Conservation (phyloP, 1,140 invertebrate genomes). For the Drosophila bifasciata region DNA sequence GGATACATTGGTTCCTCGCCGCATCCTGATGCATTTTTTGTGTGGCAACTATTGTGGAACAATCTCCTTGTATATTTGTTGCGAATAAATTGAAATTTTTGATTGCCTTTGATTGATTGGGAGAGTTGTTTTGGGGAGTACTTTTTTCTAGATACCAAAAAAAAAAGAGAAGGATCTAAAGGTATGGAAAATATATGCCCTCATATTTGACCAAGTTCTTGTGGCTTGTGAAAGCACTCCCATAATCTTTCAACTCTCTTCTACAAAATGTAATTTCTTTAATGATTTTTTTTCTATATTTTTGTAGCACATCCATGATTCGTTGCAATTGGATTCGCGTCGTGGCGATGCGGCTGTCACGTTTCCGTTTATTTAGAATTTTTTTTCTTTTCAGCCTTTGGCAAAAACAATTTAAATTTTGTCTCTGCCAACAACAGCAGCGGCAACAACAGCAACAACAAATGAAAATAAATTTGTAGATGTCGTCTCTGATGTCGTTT, state of each 20-base stretch:
- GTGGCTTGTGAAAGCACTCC: no score
- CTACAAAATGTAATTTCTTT: no score
- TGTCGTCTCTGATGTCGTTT: slow-evolving; percentile 29
- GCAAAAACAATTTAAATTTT: slow-evolving; percentile 81
- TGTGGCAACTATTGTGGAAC: no score
- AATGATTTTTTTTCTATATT: no score
- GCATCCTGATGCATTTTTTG: background rate
- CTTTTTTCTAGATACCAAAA: background rate
- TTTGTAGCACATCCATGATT: slow-evolving; percentile 36
- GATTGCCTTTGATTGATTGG: no score
- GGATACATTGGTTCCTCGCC: slow-evolving; percentile 12
- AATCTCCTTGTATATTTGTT: no score
- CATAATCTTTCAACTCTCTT: no score
- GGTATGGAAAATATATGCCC: no score
- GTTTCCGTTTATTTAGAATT: slow-evolving; percentile 64
- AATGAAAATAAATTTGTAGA: slow-evolving; percentile 57
- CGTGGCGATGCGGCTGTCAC: slow-evolving; percentile 53
- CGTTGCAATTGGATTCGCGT: slow-evolving; percentile 43
- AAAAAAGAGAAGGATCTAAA: no score
- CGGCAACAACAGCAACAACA: slow-evolving; percentile 47
- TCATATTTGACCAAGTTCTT: no score
- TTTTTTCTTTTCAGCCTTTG: slow-evolving; percentile 60
- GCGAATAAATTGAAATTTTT: no score
- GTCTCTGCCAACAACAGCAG: slow-evolving; percentile 60
- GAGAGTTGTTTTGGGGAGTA: background rate